These are phyloP conservation scores for Drosophila prostipennis DNA, from an alignment of 2,888 invertebrate species.

Conservation along the genomic window DNA sequence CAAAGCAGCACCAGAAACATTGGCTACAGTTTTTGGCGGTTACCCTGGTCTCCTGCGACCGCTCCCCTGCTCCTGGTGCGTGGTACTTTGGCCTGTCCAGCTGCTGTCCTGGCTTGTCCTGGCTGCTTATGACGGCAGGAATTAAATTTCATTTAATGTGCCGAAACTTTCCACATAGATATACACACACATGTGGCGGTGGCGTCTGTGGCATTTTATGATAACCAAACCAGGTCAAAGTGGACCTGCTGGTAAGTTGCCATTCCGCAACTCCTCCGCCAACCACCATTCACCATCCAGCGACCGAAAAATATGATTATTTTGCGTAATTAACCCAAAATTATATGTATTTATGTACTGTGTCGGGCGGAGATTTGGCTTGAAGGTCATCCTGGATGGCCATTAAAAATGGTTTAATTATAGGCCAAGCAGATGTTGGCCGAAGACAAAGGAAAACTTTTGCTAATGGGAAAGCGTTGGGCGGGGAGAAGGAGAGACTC, in stretches of 20 bases:
- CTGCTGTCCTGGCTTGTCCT: slow-evolving; percentile 44
- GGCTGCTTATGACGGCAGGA: slow-evolving; percentile 76
- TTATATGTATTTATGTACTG: slow-evolving; percentile 61
- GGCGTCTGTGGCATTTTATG: slow-evolving; percentile 64
- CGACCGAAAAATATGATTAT: slow-evolving; percentile 67
- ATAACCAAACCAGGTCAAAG: slow-evolving; percentile 75
- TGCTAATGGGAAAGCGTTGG: slow-evolving; percentile 18
- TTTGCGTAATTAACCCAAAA: slow-evolving; percentile 73
- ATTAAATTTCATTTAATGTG: slow-evolving; percentile 79
- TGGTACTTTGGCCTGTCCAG: slow-evolving; percentile 67
- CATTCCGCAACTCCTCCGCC: background rate
- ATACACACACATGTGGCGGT: slow-evolving; percentile 36
- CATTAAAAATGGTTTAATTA: slow-evolving; percentile 51
- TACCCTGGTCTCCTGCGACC: slow-evolving; percentile 9
- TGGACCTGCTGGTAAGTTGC: slow-evolving; percentile 37
- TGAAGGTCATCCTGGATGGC: slow-evolving; percentile 56
- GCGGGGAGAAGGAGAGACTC: background rate
- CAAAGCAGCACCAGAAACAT: slow-evolving; percentile 48
- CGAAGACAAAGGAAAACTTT: slow-evolving; percentile 35
- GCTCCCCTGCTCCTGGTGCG: slow-evolving; percentile 25
- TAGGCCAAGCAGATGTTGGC: slow-evolving; percentile 43
- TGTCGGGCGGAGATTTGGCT: slow-evolving; percentile 46
- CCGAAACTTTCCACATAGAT: slow-evolving; percentile 70
- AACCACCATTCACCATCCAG: background rate
- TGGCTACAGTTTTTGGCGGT: slow-evolving; percentile 64